Percentiles rank a stretch among this genome's conserved stretches.
Conservation (phyloP, 2,113 vertebrate genomes). For the Lipotes vexillifer region DNA sequence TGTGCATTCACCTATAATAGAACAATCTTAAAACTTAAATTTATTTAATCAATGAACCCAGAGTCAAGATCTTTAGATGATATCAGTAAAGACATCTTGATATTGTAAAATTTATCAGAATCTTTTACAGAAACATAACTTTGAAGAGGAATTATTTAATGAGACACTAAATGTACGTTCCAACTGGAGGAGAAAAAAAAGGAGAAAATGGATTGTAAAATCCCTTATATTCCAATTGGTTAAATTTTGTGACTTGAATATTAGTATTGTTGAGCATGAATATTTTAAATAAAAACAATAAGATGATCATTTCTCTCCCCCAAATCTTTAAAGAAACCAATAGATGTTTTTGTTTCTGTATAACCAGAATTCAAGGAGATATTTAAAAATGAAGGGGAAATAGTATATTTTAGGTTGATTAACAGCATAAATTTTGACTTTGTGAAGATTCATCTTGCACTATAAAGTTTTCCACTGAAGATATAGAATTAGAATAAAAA, state of each 20-base stretch:
- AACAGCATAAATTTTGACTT: background rate
- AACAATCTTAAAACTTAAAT: background rate
- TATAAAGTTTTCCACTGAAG: background rate
- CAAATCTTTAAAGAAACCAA: background rate
- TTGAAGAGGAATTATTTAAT: constrained; percentile 14
- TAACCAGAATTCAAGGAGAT: background rate
- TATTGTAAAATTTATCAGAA: background rate
- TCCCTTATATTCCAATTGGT: background rate
- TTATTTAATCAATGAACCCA: background rate
- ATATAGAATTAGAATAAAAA: background rate
- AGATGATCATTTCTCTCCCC: background rate
- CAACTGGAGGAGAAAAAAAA: background rate
- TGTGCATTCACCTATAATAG: background rate
- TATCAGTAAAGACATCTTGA: background rate
- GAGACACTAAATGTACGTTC: background rate
- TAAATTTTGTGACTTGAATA: constrained; percentile 3
- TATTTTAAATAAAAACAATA: background rate
- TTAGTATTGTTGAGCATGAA: background rate
- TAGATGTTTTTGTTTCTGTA: background rate
- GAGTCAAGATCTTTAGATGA: background rate
- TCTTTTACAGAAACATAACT: background rate
- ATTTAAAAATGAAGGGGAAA: background rate
- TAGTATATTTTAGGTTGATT: background rate
- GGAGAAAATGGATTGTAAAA: background rate
- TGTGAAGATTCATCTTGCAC: background rate